Evolutionary conservation across 2,797 vertebrate species (phyloP).

Genomic region (Chlorospingus flavigularis): DNA sequence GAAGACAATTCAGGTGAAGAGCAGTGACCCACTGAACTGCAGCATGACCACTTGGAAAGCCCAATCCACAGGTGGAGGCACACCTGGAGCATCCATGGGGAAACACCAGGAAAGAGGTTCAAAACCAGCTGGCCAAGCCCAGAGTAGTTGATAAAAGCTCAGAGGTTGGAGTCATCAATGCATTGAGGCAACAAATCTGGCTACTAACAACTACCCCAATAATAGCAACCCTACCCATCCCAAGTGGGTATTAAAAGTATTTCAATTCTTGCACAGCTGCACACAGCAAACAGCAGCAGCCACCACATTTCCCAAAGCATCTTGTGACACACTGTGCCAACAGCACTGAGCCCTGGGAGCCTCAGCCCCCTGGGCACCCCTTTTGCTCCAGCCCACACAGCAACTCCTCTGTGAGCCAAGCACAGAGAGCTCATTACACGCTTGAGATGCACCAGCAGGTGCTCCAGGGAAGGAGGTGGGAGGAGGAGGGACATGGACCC

Average conservation of each 20-base stretch:
- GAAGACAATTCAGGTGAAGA: background rate
- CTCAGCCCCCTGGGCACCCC: background rate
- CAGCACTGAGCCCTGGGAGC: background rate
- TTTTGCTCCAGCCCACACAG: background rate
- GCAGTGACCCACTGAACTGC: background rate
- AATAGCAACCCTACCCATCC: background rate
- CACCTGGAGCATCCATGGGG: background rate
- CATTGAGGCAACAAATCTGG: background rate
- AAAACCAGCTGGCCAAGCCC: background rate
- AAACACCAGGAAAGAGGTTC: background rate
- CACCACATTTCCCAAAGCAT: background rate
- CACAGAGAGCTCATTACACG: background rate
- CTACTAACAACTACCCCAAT: background rate
- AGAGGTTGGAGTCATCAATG: background rate
- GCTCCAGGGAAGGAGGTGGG: background rate
- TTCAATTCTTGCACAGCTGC: background rate
- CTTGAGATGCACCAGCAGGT: background rate
- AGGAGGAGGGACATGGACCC: background rate
- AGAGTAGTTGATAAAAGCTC: background rate
- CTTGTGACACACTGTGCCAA: background rate
- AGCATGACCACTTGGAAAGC: background rate
- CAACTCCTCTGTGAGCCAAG: background rate
- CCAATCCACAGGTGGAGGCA: background rate
- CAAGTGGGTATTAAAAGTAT: background rate
- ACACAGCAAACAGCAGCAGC: background rate